phyloP scores from a whole-genome alignment of 2,888 invertebrate genomes.

The Calameuta filiformis region DNA sequence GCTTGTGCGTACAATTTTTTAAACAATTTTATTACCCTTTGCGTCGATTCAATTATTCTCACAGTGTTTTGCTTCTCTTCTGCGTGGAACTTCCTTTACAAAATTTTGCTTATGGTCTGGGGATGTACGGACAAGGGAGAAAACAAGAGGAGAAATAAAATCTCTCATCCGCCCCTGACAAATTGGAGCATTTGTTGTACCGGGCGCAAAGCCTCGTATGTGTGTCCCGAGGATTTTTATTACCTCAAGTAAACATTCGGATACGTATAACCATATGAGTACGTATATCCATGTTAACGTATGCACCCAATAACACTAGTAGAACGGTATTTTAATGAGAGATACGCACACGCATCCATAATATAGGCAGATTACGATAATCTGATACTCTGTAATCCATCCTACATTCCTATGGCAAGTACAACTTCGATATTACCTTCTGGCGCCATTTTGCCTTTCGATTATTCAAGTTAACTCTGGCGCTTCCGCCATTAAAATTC shows the following conservation, averaged over 20 bases:
- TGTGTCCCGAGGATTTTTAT: neutral
- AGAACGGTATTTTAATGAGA: neutral
- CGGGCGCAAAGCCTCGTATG: slow-evolving; percentile 12
- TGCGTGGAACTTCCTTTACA: neutral
- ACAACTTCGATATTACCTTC: neutral
- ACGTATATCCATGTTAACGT: neutral
- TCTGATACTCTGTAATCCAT: neutral
- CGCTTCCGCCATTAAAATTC: neutral
- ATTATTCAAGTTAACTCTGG: neutral
- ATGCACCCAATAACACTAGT: neutral
- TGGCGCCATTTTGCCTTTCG: neutral
- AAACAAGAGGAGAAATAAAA: slow-evolving; percentile 23
- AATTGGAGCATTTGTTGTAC: slow-evolving; percentile 46
- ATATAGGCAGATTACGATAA: neutral
- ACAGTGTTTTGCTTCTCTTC: neutral
- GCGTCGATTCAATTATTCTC: neutral
- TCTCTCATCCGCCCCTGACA: slow-evolving; percentile 46
- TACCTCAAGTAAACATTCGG: neutral
- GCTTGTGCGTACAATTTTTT: neutral
- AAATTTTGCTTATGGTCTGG: neutral
- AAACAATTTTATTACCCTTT: neutral
- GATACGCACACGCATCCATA: neutral
- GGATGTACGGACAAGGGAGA: neutral
- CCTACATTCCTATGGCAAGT: neutral
- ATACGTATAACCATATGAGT: neutral